Conservation (phyloP, 2,797 vertebrate species). For the Acanthurus leucopareius region DNA sequence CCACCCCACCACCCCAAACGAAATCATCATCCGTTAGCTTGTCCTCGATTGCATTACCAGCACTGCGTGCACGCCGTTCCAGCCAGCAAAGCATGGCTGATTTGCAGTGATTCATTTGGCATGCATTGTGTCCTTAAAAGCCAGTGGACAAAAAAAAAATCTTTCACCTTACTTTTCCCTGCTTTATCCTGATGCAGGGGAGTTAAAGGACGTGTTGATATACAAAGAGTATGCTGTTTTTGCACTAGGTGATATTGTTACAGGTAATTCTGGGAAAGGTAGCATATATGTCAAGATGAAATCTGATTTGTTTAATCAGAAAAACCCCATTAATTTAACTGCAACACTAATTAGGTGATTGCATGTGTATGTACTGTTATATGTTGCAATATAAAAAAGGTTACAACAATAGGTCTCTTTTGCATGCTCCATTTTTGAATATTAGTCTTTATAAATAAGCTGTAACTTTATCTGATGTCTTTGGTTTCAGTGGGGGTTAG, state of each 20-base stretch:
- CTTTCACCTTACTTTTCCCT: slow-evolving; percentile 9
- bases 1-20: slow-evolving; percentile 18
- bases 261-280: slow-evolving; percentile 42
- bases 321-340: slow-evolving; percentile 4
- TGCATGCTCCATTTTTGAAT: slow-evolving; percentile 4
- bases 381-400: background rate
- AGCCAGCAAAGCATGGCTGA: slow-evolving; percentile 61
- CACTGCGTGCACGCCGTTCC: slow-evolving; percentile 6
- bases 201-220: slow-evolving; percentile 13
- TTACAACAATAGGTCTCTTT: background rate
- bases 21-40: slow-evolving; percentile 45
- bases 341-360: slow-evolving; percentile 3
- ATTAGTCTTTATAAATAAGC: slow-evolving; percentile 18
- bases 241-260: slow-evolving; percentile 56
- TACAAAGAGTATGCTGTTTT: background rate
- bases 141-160: slow-evolving; percentile 23
- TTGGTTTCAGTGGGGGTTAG: background rate
- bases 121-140: slow-evolving; percentile 41
- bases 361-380: slow-evolving; percentile 7
- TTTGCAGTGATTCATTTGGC: slow-evolving; percentile 56
- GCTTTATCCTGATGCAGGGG: background rate
- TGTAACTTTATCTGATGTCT: background rate
- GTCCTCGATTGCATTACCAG: slow-evolving; percentile 51
- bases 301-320: slow-evolving; percentile 46
- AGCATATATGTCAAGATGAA: slow-evolving; percentile 27